These are phyloP conservation scores for Sinopyrophorus schimmeli DNA, from an alignment of 2,888 invertebrate genomes.

Conservation along the genomic window DNA sequence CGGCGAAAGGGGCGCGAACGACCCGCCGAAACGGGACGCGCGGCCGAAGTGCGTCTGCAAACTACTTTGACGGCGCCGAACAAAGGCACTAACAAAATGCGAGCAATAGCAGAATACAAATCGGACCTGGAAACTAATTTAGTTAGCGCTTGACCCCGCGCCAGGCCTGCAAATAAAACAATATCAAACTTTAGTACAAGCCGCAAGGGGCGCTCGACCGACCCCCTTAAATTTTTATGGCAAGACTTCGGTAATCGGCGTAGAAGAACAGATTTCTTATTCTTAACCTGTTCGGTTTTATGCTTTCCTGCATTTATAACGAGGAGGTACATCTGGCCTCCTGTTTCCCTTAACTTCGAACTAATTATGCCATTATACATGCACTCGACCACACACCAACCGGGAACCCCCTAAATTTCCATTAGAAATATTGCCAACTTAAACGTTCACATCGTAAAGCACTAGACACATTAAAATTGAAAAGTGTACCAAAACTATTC, in stretches of 20 bases:
- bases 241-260: conserved; percentile 29
- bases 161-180: conserved; percentile 55
- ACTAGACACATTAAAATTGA: no score
- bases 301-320: conserved; percentile 21
- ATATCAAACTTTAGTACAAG: conserved; percentile 56
- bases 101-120: conserved; percentile 55
- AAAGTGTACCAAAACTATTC: no score
- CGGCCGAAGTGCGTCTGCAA: conserved; percentile 37
- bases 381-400: no score
- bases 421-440: no score
- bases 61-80: conserved; percentile 47
- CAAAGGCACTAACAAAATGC: conserved; percentile 51
- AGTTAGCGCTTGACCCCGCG: conserved; percentile 55
- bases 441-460: no score
- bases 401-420: no score
- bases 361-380: no score
- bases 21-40: no score
- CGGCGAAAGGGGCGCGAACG: no score
- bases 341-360: conserved; percentile 8
- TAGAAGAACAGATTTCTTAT: conserved; percentile 28
- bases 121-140: conserved; percentile 54
- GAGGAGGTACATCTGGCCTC: no score
- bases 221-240: conserved; percentile 47
- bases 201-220: conserved; percentile 43
- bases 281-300: conserved; percentile 23